These are phyloP conservation scores for Stenolophus ochropezus DNA, from an alignment of 2,888 invertebrate species.

Conservation along the genomic window DNA sequence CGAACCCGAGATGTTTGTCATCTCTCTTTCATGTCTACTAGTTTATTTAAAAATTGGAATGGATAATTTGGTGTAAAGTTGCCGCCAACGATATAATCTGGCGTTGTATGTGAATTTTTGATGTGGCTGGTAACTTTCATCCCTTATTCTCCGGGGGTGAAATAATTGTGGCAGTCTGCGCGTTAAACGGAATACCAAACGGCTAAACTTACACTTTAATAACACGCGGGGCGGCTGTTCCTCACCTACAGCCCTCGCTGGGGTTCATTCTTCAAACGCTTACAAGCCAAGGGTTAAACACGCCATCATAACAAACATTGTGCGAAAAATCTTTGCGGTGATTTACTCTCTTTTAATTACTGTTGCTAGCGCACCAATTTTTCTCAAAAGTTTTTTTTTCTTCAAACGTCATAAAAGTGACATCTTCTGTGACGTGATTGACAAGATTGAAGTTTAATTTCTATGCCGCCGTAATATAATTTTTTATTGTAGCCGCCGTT, in stretches of 20 bases:
- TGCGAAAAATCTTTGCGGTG: background rate
- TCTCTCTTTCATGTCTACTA: no score
- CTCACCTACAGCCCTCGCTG: background rate
- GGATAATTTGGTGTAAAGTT: no score
- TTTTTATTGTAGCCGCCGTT: no score
- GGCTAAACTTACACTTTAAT: background rate
- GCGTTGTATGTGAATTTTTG: conserved; percentile 36
- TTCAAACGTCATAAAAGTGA: no score
- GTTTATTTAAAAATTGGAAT: no score
- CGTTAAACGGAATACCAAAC: conserved; percentile 39
- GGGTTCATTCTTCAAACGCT: background rate
- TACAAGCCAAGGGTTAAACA: background rate
- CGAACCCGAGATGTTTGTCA: no score
- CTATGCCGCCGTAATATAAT: no score
- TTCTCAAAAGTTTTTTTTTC: no score
- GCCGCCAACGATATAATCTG: background rate
- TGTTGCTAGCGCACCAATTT: no score
- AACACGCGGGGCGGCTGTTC: background rate
- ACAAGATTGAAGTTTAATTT: no score
- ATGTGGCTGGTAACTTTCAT: conserved; percentile 14
- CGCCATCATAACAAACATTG: background rate
- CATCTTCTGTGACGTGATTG: no score
- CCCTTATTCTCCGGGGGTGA: conserved; percentile 25
- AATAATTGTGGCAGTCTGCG: conserved; percentile 32
- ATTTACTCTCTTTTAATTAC: background rate